Evolutionary conservation across 2,113 vertebrate genomes (phyloP).

Genomic region (Marmota flaviventris): DNA sequence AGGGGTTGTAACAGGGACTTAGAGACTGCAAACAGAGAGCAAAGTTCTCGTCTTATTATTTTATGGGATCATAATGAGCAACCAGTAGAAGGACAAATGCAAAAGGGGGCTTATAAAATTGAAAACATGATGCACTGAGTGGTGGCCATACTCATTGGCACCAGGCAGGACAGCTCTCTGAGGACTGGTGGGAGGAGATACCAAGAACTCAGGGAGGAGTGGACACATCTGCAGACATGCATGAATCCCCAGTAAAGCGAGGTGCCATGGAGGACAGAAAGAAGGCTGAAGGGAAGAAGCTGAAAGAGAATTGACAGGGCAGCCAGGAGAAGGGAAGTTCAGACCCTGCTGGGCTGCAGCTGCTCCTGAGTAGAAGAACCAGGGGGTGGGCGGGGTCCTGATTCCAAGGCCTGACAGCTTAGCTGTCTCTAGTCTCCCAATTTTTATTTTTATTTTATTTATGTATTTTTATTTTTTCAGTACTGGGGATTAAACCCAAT

Average conservation of each 20-base stretch:
- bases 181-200: not conserved
- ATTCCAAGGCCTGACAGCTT: not conserved
- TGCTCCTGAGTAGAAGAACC: not conserved
- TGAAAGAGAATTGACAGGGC: accelerated
- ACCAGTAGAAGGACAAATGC: not conserved
- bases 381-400: not conserved
- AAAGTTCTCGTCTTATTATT: not conserved
- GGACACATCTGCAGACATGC: not conserved
- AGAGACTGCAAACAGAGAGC: not conserved
- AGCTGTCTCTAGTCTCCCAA: not conserved
- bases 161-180: not conserved
- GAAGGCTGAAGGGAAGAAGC: not conserved
- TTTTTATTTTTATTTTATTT: not conserved
- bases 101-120: not conserved
- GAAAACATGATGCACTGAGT: not conserved
- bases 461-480: no score
- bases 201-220: not conserved
- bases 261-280: not conserved
- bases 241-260: not conserved
- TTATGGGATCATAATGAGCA: not conserved
- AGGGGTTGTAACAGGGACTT: not conserved
- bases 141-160: not conserved
- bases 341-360: no score
- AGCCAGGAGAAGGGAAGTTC: no score
- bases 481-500: no score